Conservation (phyloP, 2,797 vertebrate genomes). For the Esox lucius region DNA sequence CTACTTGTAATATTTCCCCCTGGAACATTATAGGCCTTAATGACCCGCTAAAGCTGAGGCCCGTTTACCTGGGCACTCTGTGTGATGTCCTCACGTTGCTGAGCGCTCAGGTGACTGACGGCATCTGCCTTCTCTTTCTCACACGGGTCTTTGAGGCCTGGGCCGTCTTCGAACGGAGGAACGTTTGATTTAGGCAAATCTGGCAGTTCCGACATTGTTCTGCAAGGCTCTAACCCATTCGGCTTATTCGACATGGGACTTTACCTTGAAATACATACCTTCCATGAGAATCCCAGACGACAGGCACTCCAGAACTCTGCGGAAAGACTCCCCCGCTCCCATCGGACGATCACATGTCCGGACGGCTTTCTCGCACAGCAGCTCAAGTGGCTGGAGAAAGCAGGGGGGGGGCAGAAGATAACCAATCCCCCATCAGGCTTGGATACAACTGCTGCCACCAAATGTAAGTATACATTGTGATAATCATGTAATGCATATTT, state of each 20-base stretch:
- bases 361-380: constrained; percentile 93
- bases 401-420: background rate
- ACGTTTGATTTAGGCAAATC: background rate
- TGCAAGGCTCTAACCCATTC: background rate
- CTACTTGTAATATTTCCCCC: background rate
- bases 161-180: constrained; percentile 80
- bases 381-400: constrained; percentile 80
- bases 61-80: constrained; percentile 90
- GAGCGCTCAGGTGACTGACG: constrained; percentile 80
- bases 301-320: constrained; percentile 91
- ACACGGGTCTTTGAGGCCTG: constrained; percentile 95
- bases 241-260: background rate
- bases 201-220: background rate
- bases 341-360: constrained; percentile 89
- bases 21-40: background rate
- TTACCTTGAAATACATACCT: constrained; percentile 66
- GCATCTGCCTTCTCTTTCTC: constrained; percentile 91
- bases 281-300: constrained; percentile 92
- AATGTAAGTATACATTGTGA: background rate
- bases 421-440: background rate
- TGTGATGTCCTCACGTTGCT: constrained; percentile 95
- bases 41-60: background rate
- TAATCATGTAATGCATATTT: background rate
- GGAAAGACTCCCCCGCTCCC: constrained; percentile 90
- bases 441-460: background rate